Evolutionary conservation across 1,140 invertebrate species (phyloP).

Genomic region (Formica exsecta): DNA sequence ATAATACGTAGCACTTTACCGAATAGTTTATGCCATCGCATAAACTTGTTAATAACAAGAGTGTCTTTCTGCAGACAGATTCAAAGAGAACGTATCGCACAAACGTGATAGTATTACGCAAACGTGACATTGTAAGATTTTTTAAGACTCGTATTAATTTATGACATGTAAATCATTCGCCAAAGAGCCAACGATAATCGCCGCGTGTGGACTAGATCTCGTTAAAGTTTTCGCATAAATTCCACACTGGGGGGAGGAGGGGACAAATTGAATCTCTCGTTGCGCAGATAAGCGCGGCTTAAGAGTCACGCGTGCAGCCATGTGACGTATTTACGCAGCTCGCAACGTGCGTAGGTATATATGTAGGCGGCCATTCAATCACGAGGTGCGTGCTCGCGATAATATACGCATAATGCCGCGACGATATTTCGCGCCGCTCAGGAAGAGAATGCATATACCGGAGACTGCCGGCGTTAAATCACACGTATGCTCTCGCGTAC

Average conservation of each 20-base stretch:
- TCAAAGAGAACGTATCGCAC: not conserved
- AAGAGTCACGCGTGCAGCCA: conserved; percentile 46
- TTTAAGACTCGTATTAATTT: conserved; percentile 8
- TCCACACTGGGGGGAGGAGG: not conserved
- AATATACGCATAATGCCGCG: conserved; percentile 64
- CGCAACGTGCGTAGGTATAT: not conserved
- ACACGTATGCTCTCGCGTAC: not conserved
- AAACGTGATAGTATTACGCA: conserved; percentile 10
- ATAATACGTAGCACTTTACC: not conserved
- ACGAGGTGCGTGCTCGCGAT: conserved; percentile 61
- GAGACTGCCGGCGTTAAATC: conserved; percentile 49
- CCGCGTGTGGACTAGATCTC: conserved; percentile 33
- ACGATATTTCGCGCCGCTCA: conserved; percentile 59
- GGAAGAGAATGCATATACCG: conserved; percentile 49
- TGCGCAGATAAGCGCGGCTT: conserved; percentile 55
- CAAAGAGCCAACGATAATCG: not conserved
- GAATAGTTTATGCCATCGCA: conserved; percentile 20
- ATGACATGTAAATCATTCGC: conserved; percentile 28
- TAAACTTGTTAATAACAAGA: conserved; percentile 46
- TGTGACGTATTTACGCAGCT: not conserved
- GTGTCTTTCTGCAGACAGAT: not conserved
- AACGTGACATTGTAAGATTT: conserved; percentile 5
- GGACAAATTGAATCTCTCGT: conserved; percentile 60
- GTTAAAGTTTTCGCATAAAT: conserved; percentile 48
- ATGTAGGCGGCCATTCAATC: conserved; percentile 49